Evolutionary conservation across 2,888 invertebrate species (phyloP).

Genomic region (Meiosimyza decipiens): DNA sequence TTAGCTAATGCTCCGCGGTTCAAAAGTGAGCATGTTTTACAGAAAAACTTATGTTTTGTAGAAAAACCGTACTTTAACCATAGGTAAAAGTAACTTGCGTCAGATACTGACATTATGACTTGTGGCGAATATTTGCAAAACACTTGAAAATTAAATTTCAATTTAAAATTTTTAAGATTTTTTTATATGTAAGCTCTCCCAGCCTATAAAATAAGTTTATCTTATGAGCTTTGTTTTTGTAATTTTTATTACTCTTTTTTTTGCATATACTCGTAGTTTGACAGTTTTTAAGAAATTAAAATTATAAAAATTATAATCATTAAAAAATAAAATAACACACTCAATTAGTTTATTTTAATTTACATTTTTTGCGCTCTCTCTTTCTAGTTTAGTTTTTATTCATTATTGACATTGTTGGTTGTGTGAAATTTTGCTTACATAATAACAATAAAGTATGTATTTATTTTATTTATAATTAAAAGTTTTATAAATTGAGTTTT

Average conservation of each 20-base stretch:
- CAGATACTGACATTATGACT: too few relatives aligned
- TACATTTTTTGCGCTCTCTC: slow-evolving; percentile 2
- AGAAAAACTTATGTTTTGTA: too few relatives aligned
- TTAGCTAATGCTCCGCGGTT: too few relatives aligned
- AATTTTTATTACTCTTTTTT: slow-evolving; percentile 25
- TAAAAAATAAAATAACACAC: slow-evolving; percentile 56
- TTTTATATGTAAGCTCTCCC: too few relatives aligned
- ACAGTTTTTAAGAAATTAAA: neutral
- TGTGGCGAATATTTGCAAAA: too few relatives aligned
- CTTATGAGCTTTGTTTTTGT: too few relatives aligned
- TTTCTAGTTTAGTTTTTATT: neutral
- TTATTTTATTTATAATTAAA: slow-evolving; percentile 22
- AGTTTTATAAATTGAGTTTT: slow-evolving; percentile 24
- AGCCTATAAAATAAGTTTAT: too few relatives aligned
- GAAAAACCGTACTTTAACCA: too few relatives aligned
- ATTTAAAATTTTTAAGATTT: too few relatives aligned
- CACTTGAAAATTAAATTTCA: too few relatives aligned
- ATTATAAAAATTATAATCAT: slow-evolving; percentile 50
- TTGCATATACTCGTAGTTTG: slow-evolving; percentile 44
- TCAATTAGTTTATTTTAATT: slow-evolving; percentile 24
- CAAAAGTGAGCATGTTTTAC: too few relatives aligned
- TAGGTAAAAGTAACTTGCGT: too few relatives aligned
- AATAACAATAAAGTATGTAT: slow-evolving; percentile 11
- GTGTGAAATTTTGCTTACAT: slow-evolving; percentile 25
- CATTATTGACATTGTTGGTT: neutral